Evolutionary conservation across 2,113 vertebrate species (phyloP).

Genomic region (Myotis yumanensis): DNA sequence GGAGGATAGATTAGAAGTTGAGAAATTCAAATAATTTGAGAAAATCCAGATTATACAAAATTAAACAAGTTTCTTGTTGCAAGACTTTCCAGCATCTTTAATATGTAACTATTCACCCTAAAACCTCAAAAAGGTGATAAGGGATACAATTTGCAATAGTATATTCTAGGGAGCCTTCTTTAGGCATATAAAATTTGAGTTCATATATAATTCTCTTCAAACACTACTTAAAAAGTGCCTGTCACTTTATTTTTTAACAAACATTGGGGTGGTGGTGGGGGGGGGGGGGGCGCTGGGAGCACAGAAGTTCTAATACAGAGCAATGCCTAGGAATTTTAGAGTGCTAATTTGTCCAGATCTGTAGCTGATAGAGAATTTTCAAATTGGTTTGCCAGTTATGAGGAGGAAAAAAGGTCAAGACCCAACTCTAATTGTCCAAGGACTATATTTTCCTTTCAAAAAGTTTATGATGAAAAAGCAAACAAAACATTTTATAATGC

Average conservation of each 20-base stretch:
- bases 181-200: constrained; percentile 2
- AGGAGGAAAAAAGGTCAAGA: not conserved
- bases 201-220: not conserved
- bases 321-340: not conserved
- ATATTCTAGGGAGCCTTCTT: not conserved
- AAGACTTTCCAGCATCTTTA: not conserved
- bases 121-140: not conserved
- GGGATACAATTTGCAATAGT: not conserved
- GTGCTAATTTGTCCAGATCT: not conserved
- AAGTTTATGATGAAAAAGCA: not conserved
- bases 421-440: not conserved
- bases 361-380: not conserved
- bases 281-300: fast-evolving
- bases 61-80: not conserved
- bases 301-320: not conserved
- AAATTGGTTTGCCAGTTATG: not conserved
- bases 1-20: not conserved
- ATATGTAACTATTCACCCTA: not conserved
- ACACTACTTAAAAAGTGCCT: not conserved
- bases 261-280: not conserved
- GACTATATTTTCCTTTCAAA: not conserved
- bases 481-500: not conserved
- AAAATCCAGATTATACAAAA: constrained; percentile 6
- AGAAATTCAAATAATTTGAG: constrained; percentile 9
- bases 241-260: not conserved